These are phyloP conservation scores for Neocloeon triangulifer DNA, from an alignment of 1,140 invertebrate species.

Conservation along the genomic window DNA sequence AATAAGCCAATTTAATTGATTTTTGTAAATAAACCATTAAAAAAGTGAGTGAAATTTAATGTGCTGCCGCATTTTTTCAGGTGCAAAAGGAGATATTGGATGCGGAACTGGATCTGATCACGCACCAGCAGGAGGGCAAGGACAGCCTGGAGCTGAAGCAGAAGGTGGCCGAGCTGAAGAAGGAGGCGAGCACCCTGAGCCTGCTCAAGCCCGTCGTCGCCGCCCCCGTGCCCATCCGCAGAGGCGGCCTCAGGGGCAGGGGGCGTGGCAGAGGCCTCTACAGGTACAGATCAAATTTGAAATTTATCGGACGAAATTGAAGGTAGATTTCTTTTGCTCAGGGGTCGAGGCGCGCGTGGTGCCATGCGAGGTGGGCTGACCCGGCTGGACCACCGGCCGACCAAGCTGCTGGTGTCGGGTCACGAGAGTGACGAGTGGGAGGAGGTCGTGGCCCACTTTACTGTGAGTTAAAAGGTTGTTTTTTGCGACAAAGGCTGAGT, in stretches of 20 bases:
- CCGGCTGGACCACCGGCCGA: slow-evolving; percentile 57
- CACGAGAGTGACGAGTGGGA: slow-evolving; percentile 46
- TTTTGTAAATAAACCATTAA: background rate
- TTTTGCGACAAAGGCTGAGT: background rate
- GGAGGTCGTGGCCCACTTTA: slow-evolving; percentile 43
- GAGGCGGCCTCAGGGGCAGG: background rate
- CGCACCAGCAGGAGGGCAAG: slow-evolving; percentile 53
- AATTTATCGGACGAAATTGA: too few species aligned
- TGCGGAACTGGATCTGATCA: slow-evolving; percentile 68
- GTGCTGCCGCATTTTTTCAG: slow-evolving; percentile 19
- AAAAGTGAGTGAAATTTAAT: slow-evolving; percentile 1
- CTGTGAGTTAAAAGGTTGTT: slow-evolving; percentile 23
- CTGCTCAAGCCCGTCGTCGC: slow-evolving; percentile 9
- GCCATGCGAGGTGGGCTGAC: slow-evolving; percentile 28
- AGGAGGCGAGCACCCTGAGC: slow-evolving; percentile 26
- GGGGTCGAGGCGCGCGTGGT: slow-evolving; percentile 7
- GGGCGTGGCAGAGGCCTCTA: slow-evolving; percentile 2
- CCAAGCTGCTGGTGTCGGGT: slow-evolving; percentile 53
- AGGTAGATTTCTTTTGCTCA: too few species aligned
- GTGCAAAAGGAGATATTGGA: slow-evolving; percentile 66
- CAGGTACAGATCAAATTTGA: too few species aligned
- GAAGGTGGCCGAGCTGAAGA: slow-evolving; percentile 44
- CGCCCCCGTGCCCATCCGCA: background rate
- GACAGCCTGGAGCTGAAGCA: slow-evolving; percentile 48
- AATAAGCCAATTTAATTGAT: slow-evolving; percentile 11